These are phyloP conservation scores for Rhopalosiphum nymphaeae DNA, from an alignment of 2,888 invertebrate genomes.

Conservation along the genomic window DNA sequence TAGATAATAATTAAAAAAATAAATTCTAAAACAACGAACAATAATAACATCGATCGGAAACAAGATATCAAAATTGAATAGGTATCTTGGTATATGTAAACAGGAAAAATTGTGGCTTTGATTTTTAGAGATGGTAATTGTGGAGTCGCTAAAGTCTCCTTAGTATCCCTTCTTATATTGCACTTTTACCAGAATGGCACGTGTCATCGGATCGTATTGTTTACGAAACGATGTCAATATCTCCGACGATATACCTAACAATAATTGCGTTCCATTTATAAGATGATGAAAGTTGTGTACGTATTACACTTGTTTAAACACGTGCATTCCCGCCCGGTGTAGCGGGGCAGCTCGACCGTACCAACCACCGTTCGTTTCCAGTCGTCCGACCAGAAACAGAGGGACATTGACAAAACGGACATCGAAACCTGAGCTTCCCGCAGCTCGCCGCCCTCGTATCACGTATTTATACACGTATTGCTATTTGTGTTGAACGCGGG, in stretches of 20 bases:
- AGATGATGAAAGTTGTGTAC: neutral
- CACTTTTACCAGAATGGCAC: neutral
- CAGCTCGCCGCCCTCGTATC: neutral
- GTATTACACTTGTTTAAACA: neutral
- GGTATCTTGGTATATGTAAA: too few relatives aligned
- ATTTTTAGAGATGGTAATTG: neutral
- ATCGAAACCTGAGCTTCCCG: neutral
- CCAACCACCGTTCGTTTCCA: neutral
- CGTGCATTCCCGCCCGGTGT: too few relatives aligned
- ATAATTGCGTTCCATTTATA: neutral
- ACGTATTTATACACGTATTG: neutral
- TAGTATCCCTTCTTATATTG: neutral
- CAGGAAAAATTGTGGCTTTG: neutral
- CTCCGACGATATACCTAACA: neutral
- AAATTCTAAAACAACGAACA: too few relatives aligned
- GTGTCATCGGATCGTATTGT: neutral
- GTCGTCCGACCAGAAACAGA: neutral
- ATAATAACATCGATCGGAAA: too few relatives aligned
- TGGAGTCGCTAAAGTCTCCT: too few relatives aligned
- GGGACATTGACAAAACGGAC: neutral
- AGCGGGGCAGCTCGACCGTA: neutral
- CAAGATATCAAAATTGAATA: neutral
- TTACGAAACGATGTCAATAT: neutral
- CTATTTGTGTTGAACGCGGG: neutral
- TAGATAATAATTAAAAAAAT: too few relatives aligned